These are phyloP conservation scores for Escarpia spicata DNA, from an alignment of 2,888 invertebrate species.

Conservation along the genomic window DNA sequence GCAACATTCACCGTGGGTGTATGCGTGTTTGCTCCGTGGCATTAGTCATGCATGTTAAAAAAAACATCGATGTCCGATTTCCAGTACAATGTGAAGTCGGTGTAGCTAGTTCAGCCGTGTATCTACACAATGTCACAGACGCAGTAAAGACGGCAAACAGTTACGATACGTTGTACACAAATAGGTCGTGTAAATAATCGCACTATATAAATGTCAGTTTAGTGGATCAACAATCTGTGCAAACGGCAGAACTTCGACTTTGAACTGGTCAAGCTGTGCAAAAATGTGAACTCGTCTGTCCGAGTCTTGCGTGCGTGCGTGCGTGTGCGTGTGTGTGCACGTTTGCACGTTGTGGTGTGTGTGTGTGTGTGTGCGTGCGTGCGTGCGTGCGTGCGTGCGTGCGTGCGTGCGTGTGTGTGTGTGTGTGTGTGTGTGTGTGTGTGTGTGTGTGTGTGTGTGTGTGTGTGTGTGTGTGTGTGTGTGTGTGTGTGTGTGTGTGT, in stretches of 20 bases:
- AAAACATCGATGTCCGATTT: not conserved
- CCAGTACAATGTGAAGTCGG: not conserved
- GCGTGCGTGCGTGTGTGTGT: too few relatives aligned
- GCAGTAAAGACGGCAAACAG: not conserved
- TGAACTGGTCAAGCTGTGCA: not conserved
- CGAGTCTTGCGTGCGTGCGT: not conserved
- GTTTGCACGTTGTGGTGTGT: too few relatives aligned
- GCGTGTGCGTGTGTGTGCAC: too few relatives aligned
- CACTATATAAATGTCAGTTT: not conserved
- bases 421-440: too few relatives aligned
- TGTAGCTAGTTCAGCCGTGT: not conserved
- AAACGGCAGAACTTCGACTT: not conserved
- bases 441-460: too few relatives aligned
- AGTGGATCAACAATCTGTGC: not conserved
- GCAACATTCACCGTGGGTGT: not conserved
- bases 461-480: too few relatives aligned
- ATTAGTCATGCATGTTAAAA: not conserved
- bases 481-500: too few relatives aligned
- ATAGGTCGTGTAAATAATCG: not conserved
- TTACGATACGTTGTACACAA: too few relatives aligned
- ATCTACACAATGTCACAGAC: not conserved
- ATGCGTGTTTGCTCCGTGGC: not conserved
- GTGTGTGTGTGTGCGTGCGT: too few relatives aligned
- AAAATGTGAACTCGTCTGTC: not conserved
- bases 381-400: too few relatives aligned